Evolutionary conservation across 2,797 vertebrate species (phyloP), one percentile per base, ranked within the genome.

Genomic region (Acanthurus leucopareius): DNA sequence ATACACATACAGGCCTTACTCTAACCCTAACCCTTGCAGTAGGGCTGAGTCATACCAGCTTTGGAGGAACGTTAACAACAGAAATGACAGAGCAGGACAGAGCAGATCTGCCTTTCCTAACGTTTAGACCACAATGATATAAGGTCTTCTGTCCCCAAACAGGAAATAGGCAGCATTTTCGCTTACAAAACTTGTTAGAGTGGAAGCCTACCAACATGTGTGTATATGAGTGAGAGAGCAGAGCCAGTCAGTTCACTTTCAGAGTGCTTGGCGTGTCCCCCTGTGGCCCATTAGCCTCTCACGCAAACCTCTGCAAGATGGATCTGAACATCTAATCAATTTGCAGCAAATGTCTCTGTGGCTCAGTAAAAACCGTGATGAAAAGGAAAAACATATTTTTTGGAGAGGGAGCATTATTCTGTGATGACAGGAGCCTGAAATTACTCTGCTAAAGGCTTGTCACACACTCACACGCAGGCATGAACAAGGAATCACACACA

Each of bases 111-210:
- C 86, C 68, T 84, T 72, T 81, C 83, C 71, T 76, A 79, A 20
- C 84, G 91, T 91, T 77, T 83, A 74, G 83, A 90, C 87, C 77
- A 60, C 80, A 47, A 17, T 88, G 87, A 87, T 91, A 93, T 79
- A 77, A 44, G 56, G 89, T 63, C 60, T 76, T 60, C 57, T 88
- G 90, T 83, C 79, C 77, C 86, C 70, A 80, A 80, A 88, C 83
- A 89, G 85, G 84, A 91, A 88, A 86, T 58, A 47, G 82, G 57
- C 53, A 5, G 66, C 73, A 32, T 71, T 87, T 82, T 70, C 82
- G 63, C 54, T 47, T 82, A 76, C 80, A 82, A 78, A 80, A 68
- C 67, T 9, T 62, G 60, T 73, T 83, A 69, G 74, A 71, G 73
- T 51, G 68, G 58, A 86, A 82, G 60, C 40, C 59, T 58, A 63